These are phyloP conservation scores for Anoura caudifer DNA, from an alignment of 2,113 vertebrate genomes.

Conservation along the genomic window DNA sequence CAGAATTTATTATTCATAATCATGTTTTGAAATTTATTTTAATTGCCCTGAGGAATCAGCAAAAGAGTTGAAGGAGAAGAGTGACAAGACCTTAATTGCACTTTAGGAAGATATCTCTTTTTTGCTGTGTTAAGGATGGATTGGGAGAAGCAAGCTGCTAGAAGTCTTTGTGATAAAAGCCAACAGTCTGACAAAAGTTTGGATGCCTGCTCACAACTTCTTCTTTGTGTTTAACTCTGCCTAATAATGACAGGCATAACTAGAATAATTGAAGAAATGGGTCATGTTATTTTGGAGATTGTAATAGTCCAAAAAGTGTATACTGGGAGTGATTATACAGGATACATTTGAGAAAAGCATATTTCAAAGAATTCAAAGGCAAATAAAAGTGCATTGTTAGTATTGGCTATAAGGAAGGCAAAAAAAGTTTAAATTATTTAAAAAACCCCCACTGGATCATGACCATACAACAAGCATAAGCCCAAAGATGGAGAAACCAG, in stretches of 20 bases:
- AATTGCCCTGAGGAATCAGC: not conserved
- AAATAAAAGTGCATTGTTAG: not conserved
- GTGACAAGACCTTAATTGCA: not conserved
- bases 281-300: not conserved
- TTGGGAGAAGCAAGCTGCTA: not conserved
- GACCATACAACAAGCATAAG: not conserved
- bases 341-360: not conserved
- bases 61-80: not conserved
- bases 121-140: not conserved
- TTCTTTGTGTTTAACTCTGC: constrained; percentile 30
- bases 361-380: constrained; percentile 20
- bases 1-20: not conserved
- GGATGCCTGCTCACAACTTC: not conserved
- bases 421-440: not conserved
- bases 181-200: not conserved
- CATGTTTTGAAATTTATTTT: not conserved
- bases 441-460: not conserved
- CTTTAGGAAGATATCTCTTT: not conserved
- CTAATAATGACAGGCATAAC: not conserved
- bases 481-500: not conserved
- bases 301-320: not conserved
- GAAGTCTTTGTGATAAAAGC: constrained; percentile 10
- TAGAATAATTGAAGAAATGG: not conserved
- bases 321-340: not conserved
- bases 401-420: not conserved